Conservation (phyloP, 1,140 invertebrate genomes). For the Marisa cornuarietis region DNA sequence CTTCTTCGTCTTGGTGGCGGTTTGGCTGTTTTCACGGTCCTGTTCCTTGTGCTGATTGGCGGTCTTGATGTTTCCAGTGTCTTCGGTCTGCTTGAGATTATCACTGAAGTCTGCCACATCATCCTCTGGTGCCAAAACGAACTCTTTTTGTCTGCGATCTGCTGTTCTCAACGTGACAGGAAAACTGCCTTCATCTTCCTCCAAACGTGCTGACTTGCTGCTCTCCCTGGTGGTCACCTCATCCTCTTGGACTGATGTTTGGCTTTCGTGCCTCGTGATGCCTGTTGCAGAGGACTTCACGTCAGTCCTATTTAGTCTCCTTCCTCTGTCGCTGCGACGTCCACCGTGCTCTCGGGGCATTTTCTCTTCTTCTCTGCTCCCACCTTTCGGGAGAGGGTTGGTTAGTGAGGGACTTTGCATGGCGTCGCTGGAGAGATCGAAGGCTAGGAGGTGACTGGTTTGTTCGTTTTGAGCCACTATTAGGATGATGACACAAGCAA, state of each 20-base stretch:
- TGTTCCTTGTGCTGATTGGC: too few species aligned
- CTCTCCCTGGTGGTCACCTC: too few species aligned
- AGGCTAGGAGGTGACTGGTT: not conserved
- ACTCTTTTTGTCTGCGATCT: not conserved
- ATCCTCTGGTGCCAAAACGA: not conserved
- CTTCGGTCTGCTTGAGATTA: not conserved
- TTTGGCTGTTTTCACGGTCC: too few species aligned
- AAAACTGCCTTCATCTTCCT: too few species aligned
- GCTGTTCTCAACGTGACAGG: not conserved
- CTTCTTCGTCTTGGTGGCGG: not conserved
- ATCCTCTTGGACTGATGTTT: too few species aligned
- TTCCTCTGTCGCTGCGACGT: not conserved
- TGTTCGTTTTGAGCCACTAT: not conserved
- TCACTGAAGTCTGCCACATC: not conserved
- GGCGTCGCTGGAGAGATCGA: not conserved
- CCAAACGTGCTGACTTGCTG: too few species aligned
- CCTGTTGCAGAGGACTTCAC: not conserved
- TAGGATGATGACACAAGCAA: not conserved
- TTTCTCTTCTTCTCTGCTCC: not conserved
- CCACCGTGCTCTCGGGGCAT: too few species aligned
- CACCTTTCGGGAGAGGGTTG: not conserved
- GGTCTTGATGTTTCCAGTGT: not conserved
- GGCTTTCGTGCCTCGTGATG: too few species aligned
- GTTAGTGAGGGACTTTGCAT: not conserved
- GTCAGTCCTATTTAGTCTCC: not conserved